Evolutionary conservation across 2,888 invertebrate species (phyloP), one percentile per base, ranked within the genome.

Genomic region (Biston betularia): DNA sequence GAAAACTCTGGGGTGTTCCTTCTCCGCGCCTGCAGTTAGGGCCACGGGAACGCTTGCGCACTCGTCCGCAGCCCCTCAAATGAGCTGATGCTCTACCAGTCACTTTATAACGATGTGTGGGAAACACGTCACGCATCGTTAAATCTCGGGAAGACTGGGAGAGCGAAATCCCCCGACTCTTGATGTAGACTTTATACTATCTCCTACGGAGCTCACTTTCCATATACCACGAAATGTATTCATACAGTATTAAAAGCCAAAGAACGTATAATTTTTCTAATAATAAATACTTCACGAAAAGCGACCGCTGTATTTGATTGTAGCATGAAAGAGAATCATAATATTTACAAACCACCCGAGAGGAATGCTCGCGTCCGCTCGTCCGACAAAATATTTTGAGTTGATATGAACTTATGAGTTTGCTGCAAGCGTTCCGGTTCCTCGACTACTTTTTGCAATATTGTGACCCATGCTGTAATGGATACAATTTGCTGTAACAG

Each of bases 251-350:
- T 6, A 44, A 44, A 6, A 44, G 11, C 12, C 44, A n/a, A 6
- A n/a, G n/a, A n/a, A 12, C n/a, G 12, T n/a, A n/a, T n/a, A 44
- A 44, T 12, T n/a, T 3, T 44, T 12, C 9, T 24, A 15, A 9
- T 10, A 48, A 4, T 48, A 11, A n/a, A 50, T 50, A 11, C 2
- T 50, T 34, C 12, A 3, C 4, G n/a, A 50, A 50, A 50, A 50
- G 12, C 10, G 10, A 34, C 8, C 12, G 34, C 34, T n/a, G 12
- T 33, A 12, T 5, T 24, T 6, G 52, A 9, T n/a, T 52, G 38
- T 52, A 52, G 40, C 40, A 15, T 53, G 24, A 55, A 40, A 40
- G 9, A 55, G 55, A 42, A 55, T 55, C 55, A 55, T 55, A 55
- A 55, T 55, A 55, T 55, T 55, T 55, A 55, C 55, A 15, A 33